Evolutionary conservation across 2,113 vertebrate genomes (phyloP).

Genomic region (Ellobius talpinus): DNA sequence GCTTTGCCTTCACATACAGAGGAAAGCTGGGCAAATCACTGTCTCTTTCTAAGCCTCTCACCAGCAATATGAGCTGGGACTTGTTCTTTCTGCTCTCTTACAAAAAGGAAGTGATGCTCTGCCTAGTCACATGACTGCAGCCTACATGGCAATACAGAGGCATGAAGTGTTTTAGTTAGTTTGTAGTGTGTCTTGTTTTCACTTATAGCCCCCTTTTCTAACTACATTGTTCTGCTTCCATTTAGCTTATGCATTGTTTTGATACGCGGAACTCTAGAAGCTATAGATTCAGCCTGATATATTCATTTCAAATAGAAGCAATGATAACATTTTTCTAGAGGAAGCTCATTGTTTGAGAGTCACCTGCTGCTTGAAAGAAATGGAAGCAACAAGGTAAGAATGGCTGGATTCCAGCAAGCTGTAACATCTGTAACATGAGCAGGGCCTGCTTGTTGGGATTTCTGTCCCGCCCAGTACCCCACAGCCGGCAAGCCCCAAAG

Average conservation of each 20-base stretch:
- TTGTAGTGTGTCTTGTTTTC: background rate
- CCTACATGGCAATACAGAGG: background rate
- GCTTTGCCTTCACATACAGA: background rate
- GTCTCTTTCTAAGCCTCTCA: background rate
- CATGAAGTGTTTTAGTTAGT: background rate
- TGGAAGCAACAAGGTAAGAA: background rate
- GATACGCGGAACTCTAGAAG: background rate
- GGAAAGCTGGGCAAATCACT: background rate
- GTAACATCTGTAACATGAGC: too few relatives aligned
- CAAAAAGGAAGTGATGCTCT: background rate
- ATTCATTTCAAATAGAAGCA: background rate
- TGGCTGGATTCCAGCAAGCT: background rate
- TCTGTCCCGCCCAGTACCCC: too few relatives aligned
- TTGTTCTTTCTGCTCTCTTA: background rate
- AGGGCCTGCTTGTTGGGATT: too few relatives aligned
- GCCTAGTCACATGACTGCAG: background rate
- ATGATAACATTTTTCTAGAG: constrained; percentile 11
- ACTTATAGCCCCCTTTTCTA: background rate
- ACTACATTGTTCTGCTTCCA: background rate
- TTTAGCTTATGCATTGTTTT: constrained; percentile 15
- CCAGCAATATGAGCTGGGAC: background rate
- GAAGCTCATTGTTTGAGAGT: background rate
- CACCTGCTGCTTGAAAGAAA: background rate
- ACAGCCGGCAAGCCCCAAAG: too few relatives aligned
- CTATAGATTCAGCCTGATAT: constrained; percentile 32